These are phyloP conservation scores for Remorina albescens DNA, from an alignment of 2,797 vertebrate species.

Conservation along the genomic window DNA sequence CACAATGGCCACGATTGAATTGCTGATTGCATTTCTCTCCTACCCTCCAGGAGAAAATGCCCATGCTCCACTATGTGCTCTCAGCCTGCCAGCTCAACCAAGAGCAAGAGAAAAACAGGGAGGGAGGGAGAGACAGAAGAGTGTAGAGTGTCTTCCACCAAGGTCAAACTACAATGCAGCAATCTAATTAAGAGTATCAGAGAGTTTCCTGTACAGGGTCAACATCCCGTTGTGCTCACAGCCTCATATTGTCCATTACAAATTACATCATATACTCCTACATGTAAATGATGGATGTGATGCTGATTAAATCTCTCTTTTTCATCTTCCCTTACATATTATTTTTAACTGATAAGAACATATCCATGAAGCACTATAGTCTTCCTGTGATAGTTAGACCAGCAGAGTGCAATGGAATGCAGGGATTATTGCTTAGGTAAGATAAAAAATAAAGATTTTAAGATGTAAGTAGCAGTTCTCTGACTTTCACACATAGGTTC, in stretches of 20 bases:
- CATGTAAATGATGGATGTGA: slow-evolving; percentile 63
- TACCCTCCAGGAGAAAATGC: slow-evolving; percentile 80
- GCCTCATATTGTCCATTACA: slow-evolving; percentile 72
- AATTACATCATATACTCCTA: slow-evolving; percentile 66
- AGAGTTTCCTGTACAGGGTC: slow-evolving; percentile 78
- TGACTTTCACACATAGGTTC: not conserved
- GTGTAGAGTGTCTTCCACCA: slow-evolving; percentile 78
- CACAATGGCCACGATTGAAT: slow-evolving; percentile 87
- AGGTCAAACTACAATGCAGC: slow-evolving; percentile 83
- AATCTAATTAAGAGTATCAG: slow-evolving; percentile 83
- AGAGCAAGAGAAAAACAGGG: slow-evolving; percentile 51
- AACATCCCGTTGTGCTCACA: slow-evolving; percentile 72
- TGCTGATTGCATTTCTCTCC: slow-evolving; percentile 86
- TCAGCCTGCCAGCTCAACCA: slow-evolving; percentile 67
- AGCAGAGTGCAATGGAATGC: not conserved
- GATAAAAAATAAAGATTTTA: not conserved
- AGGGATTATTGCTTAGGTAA: slow-evolving; percentile 5
- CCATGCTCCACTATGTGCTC: slow-evolving; percentile 74
- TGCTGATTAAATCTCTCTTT: slow-evolving; percentile 52
- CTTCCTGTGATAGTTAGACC: not conserved
- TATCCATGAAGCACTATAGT: slow-evolving; percentile 20
- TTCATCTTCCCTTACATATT: slow-evolving; percentile 29
- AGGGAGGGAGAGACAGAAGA: slow-evolving; percentile 41
- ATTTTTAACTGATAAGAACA: slow-evolving; percentile 42
- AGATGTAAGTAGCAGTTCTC: not conserved